These are phyloP conservation scores for Zaprionus inermis DNA, from an alignment of 1,140 invertebrate species.

Conservation along the genomic window DNA sequence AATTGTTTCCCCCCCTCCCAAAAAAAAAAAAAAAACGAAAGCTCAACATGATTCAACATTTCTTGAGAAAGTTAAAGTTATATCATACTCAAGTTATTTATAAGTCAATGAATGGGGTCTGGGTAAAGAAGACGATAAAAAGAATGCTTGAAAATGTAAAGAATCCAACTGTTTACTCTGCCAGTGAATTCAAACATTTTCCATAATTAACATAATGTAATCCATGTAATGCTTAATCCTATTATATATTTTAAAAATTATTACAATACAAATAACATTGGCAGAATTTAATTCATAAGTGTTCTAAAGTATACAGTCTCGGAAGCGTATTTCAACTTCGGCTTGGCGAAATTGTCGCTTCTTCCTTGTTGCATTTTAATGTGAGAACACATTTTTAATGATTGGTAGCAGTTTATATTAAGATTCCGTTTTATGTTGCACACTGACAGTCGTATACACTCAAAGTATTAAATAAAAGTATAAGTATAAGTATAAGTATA, in stretches of 20 bases:
- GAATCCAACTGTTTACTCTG: not conserved
- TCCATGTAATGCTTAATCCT: too few relatives aligned
- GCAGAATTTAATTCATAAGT: not conserved
- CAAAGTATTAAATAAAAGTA: not conserved
- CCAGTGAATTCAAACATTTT: not conserved
- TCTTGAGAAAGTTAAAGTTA: not conserved
- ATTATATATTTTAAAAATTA: too few relatives aligned
- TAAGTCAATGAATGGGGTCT: not conserved
- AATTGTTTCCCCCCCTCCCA: not conserved
- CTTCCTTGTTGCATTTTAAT: constrained; percentile 15
- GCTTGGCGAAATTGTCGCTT: not conserved
- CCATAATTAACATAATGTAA: too few relatives aligned
- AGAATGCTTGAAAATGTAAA: not conserved
- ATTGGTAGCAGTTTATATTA: constrained; percentile 20
- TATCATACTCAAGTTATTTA: constrained; percentile 2
- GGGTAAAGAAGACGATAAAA: constrained; percentile 12
- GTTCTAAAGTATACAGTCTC: not conserved
- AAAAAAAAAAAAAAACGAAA: constrained; percentile 2
- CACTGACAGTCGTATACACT: not conserved
- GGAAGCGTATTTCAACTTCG: constrained; percentile 11
- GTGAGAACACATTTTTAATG: constrained; percentile 23
- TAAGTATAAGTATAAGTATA: too few relatives aligned
- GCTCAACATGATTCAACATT: not conserved
- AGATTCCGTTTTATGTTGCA: not conserved
- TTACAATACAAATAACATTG: too few relatives aligned